Evolutionary conservation across 92 coral and sea anemone genomes (phyloP).

Genomic region (Phenganax marumi): DNA sequence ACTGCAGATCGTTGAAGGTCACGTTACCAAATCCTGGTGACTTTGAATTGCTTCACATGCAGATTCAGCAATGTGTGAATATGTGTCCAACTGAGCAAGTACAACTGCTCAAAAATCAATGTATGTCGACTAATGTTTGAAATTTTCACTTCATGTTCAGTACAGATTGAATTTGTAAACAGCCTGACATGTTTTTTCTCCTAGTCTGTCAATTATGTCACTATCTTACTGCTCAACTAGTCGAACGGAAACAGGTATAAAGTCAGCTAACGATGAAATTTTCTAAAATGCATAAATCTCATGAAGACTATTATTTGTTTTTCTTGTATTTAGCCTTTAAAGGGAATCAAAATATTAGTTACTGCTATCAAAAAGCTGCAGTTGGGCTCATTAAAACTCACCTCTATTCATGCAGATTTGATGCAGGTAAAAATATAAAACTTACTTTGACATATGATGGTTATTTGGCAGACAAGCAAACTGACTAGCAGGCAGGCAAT

Average conservation of each 20-base stretch:
- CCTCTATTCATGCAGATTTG: slow-evolving; percentile 92
- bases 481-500: background rate
- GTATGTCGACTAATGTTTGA: slow-evolving; percentile 52
- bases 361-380: slow-evolving; percentile 82
- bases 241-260: slow-evolving; percentile 85
- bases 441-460: background rate
- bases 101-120: slow-evolving; percentile 77
- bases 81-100: slow-evolving; percentile 90
- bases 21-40: slow-evolving; percentile 87
- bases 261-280: background rate
- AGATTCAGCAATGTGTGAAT: slow-evolving; percentile 88
- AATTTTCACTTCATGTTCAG: background rate
- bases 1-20: slow-evolving; percentile 72
- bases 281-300: background rate
- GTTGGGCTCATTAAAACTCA: slow-evolving; percentile 68
- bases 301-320: background rate
- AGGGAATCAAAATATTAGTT: slow-evolving; percentile 83
- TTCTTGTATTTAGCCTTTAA: slow-evolving; percentile 67
- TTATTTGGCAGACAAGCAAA: background rate
- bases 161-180: background rate
- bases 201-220: slow-evolving; percentile 91
- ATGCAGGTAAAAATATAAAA: slow-evolving; percentile 64
- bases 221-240: slow-evolving; percentile 84
- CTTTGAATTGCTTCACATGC: slow-evolving; percentile 87
- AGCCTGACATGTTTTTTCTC: slow-evolving; percentile 20